Evolutionary conservation across 2,888 invertebrate species (phyloP), one percentile per base, ranked within the genome.

Genomic region (Ernsta delagoae): DNA sequence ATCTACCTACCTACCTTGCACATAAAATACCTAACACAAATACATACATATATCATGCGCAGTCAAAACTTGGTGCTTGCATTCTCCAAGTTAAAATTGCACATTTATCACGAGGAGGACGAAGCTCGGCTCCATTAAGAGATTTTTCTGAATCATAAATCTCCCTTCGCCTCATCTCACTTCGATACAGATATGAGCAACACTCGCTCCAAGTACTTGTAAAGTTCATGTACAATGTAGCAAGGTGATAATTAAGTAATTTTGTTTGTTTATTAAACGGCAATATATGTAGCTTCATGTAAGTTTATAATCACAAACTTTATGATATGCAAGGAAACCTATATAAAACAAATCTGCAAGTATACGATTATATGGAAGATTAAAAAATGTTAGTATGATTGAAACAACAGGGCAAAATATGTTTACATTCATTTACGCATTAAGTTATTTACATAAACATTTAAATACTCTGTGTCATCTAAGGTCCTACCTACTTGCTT

Each of bases 101-200:
- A 92, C 92, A 93, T 93, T 92, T 92, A 92, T 93, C 92, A 91
- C 87, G 79, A 75, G 7, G 24, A 79, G 80, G 87, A 85, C 84
- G 89, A 88, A 88, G 87, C 89, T 87, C 90, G 82, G 83, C 86
- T 91, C 90, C 92, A 93, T 93, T 92, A 93, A 89, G 89, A 91
- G 89, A 92, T 92, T 90, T 90, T 91, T 91, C 92, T 90, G 88
- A 86, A 85, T 86, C 90, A 92, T 93, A 93, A 92, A 93, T 93
- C 92, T 91, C 89, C 88, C 88, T 92, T 92, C 89, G 88, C 87
- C 82, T 89, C 91, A 90, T 89, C 90, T 89, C 85, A 83, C 80
- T 77, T 82, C 89, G 90, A 92, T 90, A 90, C 86, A 85, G 88
- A 88, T 90, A 89, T 85, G 84, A 82, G 89, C 87, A 88, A 88